Evolutionary conservation across 1,140 invertebrate species (phyloP).

Genomic region (Gonioctena quinquepunctata): DNA sequence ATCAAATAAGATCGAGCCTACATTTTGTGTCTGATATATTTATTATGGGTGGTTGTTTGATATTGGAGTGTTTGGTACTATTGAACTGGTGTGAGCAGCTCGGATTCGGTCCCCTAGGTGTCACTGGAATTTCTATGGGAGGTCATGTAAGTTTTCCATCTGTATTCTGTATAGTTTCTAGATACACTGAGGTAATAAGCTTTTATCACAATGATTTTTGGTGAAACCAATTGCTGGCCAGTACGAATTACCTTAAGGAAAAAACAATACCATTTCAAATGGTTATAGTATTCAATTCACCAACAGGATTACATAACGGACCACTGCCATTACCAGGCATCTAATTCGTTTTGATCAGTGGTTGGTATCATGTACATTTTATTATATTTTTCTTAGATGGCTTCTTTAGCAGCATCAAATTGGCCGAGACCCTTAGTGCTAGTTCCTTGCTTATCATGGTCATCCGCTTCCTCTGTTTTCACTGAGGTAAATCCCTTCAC

Average conservation of each 20-base stretch:
- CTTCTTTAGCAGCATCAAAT: conserved; percentile 91
- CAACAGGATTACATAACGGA: too few species aligned
- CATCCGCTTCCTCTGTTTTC: conserved; percentile 93
- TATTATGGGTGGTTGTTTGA: conserved; percentile 97
- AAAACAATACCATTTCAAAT: too few species aligned
- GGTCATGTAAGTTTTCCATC: conserved; percentile 89
- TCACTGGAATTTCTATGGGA: conserved; percentile 99
- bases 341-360: too few species aligned
- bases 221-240: too few species aligned
- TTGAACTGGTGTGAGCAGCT: conserved; percentile 91
- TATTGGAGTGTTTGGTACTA: conserved; percentile 90
- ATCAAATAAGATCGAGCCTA: conserved; percentile 89
- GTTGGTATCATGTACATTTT: neutral
- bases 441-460: conserved; percentile 96
- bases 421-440: conserved; percentile 92
- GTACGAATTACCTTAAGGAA: too few species aligned
- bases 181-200: neutral
- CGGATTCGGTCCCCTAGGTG: conserved; percentile 86
- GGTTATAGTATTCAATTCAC: too few species aligned
- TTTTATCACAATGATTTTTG: too few species aligned
- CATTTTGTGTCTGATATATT: conserved; percentile 98
- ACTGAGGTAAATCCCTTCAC: conserved; percentile 70
- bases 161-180: neutral
- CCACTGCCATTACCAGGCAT: too few species aligned
- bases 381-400: conserved; percentile 74